A percentile compares a stretch with the other conserved stretches of the same genome.
Evolutionary conservation across 23 tunicate genomes (phyloP).

Genomic region (Ascidia mentula): DNA sequence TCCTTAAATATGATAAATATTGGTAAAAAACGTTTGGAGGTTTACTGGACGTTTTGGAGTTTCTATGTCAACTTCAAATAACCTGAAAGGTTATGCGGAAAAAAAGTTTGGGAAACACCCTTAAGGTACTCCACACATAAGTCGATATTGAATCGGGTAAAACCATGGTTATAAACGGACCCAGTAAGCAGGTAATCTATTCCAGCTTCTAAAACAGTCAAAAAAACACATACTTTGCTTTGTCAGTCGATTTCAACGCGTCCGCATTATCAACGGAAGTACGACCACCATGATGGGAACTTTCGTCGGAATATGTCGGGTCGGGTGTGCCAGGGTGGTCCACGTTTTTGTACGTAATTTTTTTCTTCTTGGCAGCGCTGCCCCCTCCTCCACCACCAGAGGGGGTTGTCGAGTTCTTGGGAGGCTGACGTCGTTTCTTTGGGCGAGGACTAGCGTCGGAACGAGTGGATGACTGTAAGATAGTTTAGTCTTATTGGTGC

Average conservation of each 20-base stretch:
- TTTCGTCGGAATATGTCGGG: neutral
- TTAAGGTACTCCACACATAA: too few relatives aligned
- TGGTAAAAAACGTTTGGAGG: too few relatives aligned
- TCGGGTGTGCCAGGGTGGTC: neutral
- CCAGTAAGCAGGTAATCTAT: too few relatives aligned
- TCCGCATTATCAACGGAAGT: slow-evolving; percentile 51
- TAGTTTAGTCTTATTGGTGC: too few relatives aligned
- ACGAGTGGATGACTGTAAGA: neutral
- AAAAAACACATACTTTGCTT: neutral
- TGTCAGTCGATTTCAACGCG: neutral
- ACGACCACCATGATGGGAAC: neutral
- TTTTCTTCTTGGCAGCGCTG: slow-evolving; percentile 11
- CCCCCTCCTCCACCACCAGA: slow-evolving; percentile 17
- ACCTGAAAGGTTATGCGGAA: too few relatives aligned
- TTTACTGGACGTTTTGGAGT: too few relatives aligned
- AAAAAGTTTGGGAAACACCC: too few relatives aligned
- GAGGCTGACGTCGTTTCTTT: slow-evolving; percentile 12
- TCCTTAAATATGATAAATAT: too few relatives aligned
- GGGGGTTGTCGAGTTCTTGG: neutral
- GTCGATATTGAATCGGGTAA: too few relatives aligned
- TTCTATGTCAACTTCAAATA: too few relatives aligned
- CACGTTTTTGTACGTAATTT: neutral
- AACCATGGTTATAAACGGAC: too few relatives aligned
- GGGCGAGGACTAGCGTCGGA: neutral
- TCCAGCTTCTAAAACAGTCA: too few relatives aligned